Percentiles rank a stretch among this genome's conserved stretches.
These are phyloP conservation scores for Cercopithecus neglectus DNA, from an alignment of 2,797 vertebrate species.

Conservation along the genomic window DNA sequence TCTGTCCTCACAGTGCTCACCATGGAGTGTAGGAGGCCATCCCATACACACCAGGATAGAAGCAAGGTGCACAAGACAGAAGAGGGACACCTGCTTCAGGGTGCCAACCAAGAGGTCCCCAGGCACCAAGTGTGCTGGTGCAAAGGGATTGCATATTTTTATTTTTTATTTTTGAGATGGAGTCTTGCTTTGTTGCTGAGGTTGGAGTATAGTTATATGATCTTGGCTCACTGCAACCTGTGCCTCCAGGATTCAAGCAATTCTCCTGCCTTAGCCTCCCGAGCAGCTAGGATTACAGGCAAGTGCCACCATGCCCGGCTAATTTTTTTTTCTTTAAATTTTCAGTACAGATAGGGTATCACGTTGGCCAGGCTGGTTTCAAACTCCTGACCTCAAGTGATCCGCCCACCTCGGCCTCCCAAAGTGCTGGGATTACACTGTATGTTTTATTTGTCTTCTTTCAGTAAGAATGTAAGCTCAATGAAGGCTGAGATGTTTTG, in stretches of 20 bases:
- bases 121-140: background rate
- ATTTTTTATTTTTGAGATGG: background rate
- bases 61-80: background rate
- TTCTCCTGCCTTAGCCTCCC: background rate
- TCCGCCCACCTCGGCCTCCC: background rate
- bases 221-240: background rate
- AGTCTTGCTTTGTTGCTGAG: background rate
- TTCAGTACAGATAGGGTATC: background rate
- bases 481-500: background rate
- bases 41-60: background rate
- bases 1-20: background rate
- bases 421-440: background rate
- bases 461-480: background rate
- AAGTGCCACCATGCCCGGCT: background rate
- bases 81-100: background rate
- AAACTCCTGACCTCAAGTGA: background rate
- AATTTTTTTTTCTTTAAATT: background rate
- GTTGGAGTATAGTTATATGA: background rate
- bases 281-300: background rate
- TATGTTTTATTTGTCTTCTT: background rate
- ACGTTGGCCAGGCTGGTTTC: background rate
- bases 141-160: constrained; percentile 17
- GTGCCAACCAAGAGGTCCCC: background rate
- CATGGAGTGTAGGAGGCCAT: background rate
- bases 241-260: background rate